Evolutionary conservation across 1,140 invertebrate genomes (phyloP).

Genomic region (Drosophila seguyi): DNA sequence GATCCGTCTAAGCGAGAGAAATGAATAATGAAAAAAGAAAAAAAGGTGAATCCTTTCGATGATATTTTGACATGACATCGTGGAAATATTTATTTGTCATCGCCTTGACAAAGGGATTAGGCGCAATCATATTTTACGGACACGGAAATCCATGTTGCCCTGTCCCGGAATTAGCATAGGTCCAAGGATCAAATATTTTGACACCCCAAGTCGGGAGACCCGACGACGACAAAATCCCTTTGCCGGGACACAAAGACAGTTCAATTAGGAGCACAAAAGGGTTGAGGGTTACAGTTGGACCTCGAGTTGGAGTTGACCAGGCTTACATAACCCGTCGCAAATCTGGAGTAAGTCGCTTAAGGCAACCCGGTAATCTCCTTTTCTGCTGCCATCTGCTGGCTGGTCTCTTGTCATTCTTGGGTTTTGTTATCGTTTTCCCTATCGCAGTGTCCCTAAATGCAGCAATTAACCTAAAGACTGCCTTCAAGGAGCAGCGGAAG

Average conservation of each 20-base stretch:
- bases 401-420: background rate
- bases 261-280: slow-evolving; percentile 64
- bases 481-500: slow-evolving; percentile 4
- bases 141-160: slow-evolving; percentile 46
- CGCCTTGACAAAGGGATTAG: slow-evolving; percentile 51
- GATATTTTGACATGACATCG: slow-evolving; percentile 74
- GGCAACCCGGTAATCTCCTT: slow-evolving; percentile 4
- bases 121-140: slow-evolving; percentile 69
- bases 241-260: slow-evolving; percentile 45
- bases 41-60: slow-evolving; percentile 29
- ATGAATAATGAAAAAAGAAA: slow-evolving; percentile 27
- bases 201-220: slow-evolving; percentile 34
- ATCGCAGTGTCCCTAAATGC: slow-evolving; percentile 62
- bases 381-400: slow-evolving; percentile 26
- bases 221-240: background rate
- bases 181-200: slow-evolving; percentile 61
- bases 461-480: slow-evolving; percentile 70
- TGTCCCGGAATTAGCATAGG: slow-evolving; percentile 56
- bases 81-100: slow-evolving; percentile 77
- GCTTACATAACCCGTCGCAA: slow-evolving; percentile 54
- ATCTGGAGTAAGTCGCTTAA: slow-evolving; percentile 60
- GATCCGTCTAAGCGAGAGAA: slow-evolving; percentile 22
- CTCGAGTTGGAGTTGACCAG: slow-evolving; percentile 38
- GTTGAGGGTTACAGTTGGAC: slow-evolving; percentile 27
- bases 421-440: slow-evolving; percentile 32